Base-by-base conservation (phyloP, 2,797 vertebrate species). In the Remorina albescens region DNA sequence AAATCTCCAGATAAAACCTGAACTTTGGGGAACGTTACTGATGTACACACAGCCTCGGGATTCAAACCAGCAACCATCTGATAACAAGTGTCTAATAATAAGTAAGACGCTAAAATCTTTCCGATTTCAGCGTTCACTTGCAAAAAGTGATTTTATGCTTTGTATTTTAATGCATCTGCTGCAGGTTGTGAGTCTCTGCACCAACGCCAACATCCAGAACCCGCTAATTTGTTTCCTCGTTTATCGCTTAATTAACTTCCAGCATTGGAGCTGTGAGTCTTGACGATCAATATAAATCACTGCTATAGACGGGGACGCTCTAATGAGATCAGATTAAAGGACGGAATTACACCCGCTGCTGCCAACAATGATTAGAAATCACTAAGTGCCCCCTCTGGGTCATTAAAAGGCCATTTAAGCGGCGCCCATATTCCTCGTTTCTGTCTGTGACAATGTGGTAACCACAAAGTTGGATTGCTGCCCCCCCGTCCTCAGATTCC, bases 261-360 rank as follows among this genome's bases (percentile, higher is more conserved):
- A 59, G 50, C 42, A 19, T 76, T 79, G 50, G 76, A 79, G 75
- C 66, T 26, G 19, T 54, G 37, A 75, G 74, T 80, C 78, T 28
- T 21, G 69, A 69, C 67, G 37, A 90, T 91, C 88, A 84, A 82
- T 89, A 86, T 84, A 71, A 92, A 88, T 89, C 91, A 84, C 84
- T 0, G 71, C 75, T 39, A 28, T 61, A 75, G 84, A 79, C 67
- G 46, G 58, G 42, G 66, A 67, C 34, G 65, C 2, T 12, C 85
- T 91, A 91, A 91, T 82, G 91, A 86, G 83, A 89, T 88, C 80
- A 86, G 90, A 91, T 91, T 87, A 89, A 84, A 83, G 61, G 80
- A 47, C 26, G 13, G 74, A 89, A 89, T 89, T 89, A 89, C 83
- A 82, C 71, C 72, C 76, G 25, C 80, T 32, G 87, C 86, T 75